Evolutionary conservation across 2,888 invertebrate genomes (phyloP).

Genomic region (Lomographa bimaculata): DNA sequence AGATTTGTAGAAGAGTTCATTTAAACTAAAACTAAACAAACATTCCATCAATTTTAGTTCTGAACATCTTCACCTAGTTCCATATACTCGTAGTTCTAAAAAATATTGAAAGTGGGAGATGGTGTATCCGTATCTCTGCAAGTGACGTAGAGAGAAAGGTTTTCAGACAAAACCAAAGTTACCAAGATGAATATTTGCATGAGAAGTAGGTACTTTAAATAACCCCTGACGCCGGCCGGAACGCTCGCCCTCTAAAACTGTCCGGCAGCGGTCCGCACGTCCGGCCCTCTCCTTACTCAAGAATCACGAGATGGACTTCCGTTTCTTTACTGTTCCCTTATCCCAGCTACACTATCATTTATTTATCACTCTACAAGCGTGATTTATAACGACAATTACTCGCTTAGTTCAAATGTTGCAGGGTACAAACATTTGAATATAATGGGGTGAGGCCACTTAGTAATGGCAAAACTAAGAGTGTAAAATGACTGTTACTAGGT

Average conservation of each 20-base stretch:
- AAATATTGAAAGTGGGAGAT: too few relatives aligned
- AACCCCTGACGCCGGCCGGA: conserved; percentile 52
- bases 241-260: conserved; percentile 56
- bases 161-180: conserved; percentile 26
- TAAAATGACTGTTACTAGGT: conserved; percentile 3
- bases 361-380: conserved; percentile 30
- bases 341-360: conserved; percentile 32
- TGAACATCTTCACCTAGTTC: too few relatives aligned
- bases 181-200: conserved; percentile 46
- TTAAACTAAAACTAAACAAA: too few relatives aligned
- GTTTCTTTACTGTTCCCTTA: conserved; percentile 62
- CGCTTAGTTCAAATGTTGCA: conserved; percentile 6
- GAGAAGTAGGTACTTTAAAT: conserved; percentile 31
- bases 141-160: conserved; percentile 3
- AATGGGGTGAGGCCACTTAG: conserved; percentile 16
- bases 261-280: conserved; percentile 62
- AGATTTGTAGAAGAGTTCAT: too few relatives aligned
- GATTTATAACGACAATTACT: conserved; percentile 39
- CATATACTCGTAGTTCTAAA: too few relatives aligned
- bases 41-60: too few relatives aligned
- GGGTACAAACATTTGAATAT: conserved; percentile 1
- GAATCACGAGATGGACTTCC: conserved; percentile 73
- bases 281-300: conserved; percentile 49
- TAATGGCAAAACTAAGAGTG: conserved; percentile 12
- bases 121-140: too few relatives aligned